Evolutionary conservation across 2,113 vertebrate species (phyloP).

Genomic region (Shinisaurus crocodilurus): DNA sequence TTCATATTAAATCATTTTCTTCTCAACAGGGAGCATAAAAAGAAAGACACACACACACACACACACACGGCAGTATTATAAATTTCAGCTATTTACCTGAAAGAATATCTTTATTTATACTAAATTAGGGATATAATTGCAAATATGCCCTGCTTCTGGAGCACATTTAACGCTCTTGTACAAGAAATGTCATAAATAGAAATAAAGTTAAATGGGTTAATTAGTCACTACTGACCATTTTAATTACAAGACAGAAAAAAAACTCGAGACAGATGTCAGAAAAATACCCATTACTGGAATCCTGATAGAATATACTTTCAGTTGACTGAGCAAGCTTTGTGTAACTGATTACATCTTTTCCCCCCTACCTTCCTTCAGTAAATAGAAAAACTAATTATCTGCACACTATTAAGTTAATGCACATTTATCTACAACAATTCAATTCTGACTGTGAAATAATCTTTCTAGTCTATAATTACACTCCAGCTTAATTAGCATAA

Average conservation of each 20-base stretch:
- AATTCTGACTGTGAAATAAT: conserved; percentile 80
- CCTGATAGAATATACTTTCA: background rate
- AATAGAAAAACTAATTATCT: conserved; percentile 79
- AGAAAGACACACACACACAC: background rate
- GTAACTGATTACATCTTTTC: conserved; percentile 65
- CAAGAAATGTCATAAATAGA: conserved; percentile 45
- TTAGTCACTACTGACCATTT: conserved; percentile 52
- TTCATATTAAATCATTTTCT: background rate
- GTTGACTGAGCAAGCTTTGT: conserved; percentile 43
- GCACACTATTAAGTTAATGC: conserved; percentile 81
- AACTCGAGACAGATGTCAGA: conserved; percentile 34
- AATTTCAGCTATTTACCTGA: conserved; percentile 20
- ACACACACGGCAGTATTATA: background rate
- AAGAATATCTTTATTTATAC: conserved; percentile 12
- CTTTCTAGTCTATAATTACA: conserved; percentile 82
- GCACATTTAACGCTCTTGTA: conserved; percentile 36
- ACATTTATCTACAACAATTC: conserved; percentile 84
- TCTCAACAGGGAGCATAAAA: background rate
- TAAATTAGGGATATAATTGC: conserved; percentile 22
- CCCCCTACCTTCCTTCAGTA: conserved; percentile 66
- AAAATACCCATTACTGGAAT: conserved; percentile 54
- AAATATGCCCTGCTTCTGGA: background rate
- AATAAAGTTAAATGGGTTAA: conserved; percentile 64
- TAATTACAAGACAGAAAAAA: conserved; percentile 45
- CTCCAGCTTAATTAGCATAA: conserved; percentile 79